Percentiles rank a stretch among this genome's conserved stretches.
Conservation (phyloP, 53 echinoderm and acorn worm species). For the Stichopus horrens region DNA sequence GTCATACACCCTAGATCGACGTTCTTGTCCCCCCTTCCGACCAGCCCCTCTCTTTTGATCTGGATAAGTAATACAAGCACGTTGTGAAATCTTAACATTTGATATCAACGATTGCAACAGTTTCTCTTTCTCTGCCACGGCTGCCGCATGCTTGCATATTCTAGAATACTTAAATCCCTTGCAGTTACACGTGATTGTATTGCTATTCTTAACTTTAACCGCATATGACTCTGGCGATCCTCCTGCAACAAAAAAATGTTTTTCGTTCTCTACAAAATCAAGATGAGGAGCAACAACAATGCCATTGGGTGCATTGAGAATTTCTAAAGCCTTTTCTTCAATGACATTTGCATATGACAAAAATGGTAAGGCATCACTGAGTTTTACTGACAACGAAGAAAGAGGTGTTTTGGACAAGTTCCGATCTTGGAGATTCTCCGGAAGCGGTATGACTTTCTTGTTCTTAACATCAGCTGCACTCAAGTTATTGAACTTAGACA, state of each 20-base stretch:
- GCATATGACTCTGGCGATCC: not conserved
- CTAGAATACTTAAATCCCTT: slow-evolving; percentile 22
- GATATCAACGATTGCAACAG: slow-evolving; percentile 9
- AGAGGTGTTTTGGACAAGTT: slow-evolving; percentile 3
- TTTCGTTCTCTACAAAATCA: not conserved
- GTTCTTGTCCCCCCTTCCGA: not conserved
- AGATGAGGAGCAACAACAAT: slow-evolving; percentile 8
- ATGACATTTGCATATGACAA: slow-evolving; percentile 6
- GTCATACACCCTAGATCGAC: slow-evolving; percentile 22
- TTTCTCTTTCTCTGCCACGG: slow-evolving; percentile 7
- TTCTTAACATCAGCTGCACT: slow-evolving; percentile 19
- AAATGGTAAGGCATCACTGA: slow-evolving; percentile 2
- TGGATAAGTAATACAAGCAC: not conserved
- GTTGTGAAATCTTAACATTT: slow-evolving; percentile 24
- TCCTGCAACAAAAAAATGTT: slow-evolving; percentile 9
- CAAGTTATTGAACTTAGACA: slow-evolving; percentile 4
- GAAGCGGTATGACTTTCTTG: slow-evolving; percentile 13
- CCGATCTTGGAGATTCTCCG: not conserved
- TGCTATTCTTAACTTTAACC: not conserved
- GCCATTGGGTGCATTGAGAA: slow-evolving; percentile 2
- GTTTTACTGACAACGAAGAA: not conserved
- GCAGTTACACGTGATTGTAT: slow-evolving; percentile 9
- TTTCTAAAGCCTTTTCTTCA: slow-evolving; percentile 8
- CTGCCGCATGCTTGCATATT: not conserved
- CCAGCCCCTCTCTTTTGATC: slow-evolving; percentile 3